phyloP scores from a whole-genome alignment of 2,113 vertebrate genomes.

The Anser brachyrhynchus region DNA sequence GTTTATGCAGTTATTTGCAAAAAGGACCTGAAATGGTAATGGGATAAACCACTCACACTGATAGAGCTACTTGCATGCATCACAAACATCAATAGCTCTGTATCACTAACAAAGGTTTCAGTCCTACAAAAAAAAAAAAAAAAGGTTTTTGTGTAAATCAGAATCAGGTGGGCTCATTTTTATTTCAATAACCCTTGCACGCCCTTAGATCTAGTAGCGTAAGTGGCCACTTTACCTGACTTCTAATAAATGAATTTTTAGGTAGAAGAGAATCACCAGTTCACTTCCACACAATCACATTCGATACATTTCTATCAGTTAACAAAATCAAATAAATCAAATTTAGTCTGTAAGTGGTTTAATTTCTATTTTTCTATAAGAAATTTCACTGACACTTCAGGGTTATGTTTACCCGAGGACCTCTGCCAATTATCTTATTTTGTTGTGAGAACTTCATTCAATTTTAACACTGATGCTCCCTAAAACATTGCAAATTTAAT shows the following conservation, averaged over 20 bases:
- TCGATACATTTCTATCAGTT: neutral
- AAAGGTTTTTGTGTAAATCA: neutral
- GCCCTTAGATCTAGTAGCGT: neutral
- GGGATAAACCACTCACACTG: neutral
- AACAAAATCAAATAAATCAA: neutral
- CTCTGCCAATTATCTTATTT: neutral
- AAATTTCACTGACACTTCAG: neutral
- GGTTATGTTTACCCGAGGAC: neutral
- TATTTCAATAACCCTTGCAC: neutral
- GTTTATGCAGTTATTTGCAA: neutral
- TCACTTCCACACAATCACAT: neutral
- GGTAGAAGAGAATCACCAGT: neutral
- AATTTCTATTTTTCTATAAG: neutral
- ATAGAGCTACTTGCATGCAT: neutral
- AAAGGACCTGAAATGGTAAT: fast-evolving
- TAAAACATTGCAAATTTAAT: neutral
- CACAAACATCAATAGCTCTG: neutral
- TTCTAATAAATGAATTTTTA: too few relatives aligned
- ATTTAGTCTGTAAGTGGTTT: neutral
- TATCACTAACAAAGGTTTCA: neutral
- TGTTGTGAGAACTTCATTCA: neutral
- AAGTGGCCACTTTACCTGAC: neutral
- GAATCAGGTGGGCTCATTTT: neutral
- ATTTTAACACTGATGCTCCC: neutral
- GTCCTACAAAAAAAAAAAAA: neutral